phyloP scores from a whole-genome alignment of 2,888 invertebrate genomes.

The Heliconius sara region DNA sequence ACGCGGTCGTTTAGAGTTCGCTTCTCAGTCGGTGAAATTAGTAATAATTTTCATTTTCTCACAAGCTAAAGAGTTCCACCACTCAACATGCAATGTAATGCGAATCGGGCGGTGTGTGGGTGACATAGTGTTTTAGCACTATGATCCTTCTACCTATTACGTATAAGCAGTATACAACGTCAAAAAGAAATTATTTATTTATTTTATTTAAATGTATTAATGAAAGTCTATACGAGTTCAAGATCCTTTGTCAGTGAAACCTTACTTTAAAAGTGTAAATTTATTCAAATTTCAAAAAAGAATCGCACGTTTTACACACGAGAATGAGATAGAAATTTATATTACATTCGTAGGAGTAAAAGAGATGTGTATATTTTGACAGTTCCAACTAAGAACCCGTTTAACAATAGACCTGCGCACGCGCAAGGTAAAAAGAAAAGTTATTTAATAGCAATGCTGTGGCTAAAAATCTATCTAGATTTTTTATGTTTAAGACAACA shows the following conservation, averaged over 20 bases:
- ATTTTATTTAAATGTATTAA: slow-evolving; percentile 30
- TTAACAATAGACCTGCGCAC: slow-evolving; percentile 69
- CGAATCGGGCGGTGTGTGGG: no score
- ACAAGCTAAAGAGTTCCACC: not conserved
- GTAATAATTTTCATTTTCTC: no score
- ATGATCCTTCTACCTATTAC: no score
- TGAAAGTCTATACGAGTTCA: slow-evolving; percentile 59
- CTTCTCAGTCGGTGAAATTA: not conserved
- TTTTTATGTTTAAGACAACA: slow-evolving; percentile 26
- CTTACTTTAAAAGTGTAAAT: slow-evolving; percentile 80
- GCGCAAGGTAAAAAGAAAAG: slow-evolving; percentile 46
- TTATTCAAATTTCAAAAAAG: slow-evolving; percentile 80
- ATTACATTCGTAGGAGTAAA: slow-evolving; percentile 19
- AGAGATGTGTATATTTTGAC: slow-evolving; percentile 40
- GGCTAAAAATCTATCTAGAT: slow-evolving; percentile 34
- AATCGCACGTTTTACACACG: slow-evolving; percentile 59
- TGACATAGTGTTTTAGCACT: no score
- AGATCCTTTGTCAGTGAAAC: slow-evolving; percentile 63
- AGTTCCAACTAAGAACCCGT: slow-evolving; percentile 56
- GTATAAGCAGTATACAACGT: no score
- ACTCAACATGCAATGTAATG: not conserved
- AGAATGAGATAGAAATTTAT: slow-evolving; percentile 49
- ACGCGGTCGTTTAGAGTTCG: not conserved
- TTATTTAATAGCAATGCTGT: slow-evolving; percentile 46
- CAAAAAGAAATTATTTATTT: not conserved